These are phyloP conservation scores for Drosophila pseudoananassae DNA, from an alignment of 1,140 invertebrate species.

Conservation along the genomic window DNA sequence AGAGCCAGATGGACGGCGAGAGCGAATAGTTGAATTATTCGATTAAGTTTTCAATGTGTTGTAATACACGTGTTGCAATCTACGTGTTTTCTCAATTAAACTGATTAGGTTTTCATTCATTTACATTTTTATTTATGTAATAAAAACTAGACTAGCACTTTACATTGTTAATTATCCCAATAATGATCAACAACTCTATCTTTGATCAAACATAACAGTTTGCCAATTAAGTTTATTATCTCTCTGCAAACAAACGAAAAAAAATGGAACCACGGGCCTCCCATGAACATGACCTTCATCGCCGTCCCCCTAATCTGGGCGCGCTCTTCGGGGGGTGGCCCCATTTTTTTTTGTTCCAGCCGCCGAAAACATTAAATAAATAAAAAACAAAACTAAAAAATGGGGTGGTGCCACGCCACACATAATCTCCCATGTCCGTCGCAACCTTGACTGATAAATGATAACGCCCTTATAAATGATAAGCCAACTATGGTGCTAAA, in stretches of 20 bases:
- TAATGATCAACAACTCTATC: too few species aligned
- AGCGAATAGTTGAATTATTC: constrained; percentile 20
- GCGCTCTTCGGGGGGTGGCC: constrained; percentile 23
- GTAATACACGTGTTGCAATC: constrained; percentile 1
- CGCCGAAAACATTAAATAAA: background rate
- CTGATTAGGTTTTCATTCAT: background rate
- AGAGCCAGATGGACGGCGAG: background rate
- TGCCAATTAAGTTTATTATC: background rate
- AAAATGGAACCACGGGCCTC: constrained; percentile 15
- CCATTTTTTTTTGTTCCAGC: constrained; percentile 9
- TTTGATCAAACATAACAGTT: background rate
- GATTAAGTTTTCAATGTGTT: constrained; percentile 11
- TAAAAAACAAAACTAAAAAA: constrained; percentile 6
- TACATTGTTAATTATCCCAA: too few species aligned
- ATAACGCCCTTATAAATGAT: constrained; percentile 32
- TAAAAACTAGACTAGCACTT: background rate
- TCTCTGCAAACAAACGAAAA: background rate
- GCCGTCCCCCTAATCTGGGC: constrained; percentile 4
- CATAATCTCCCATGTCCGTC: constrained; percentile 22
- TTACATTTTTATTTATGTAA: background rate
- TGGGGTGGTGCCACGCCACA: constrained; percentile 33
- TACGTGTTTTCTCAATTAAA: background rate
- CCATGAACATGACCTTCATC: constrained; percentile 14
- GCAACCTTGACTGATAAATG: constrained; percentile 62
- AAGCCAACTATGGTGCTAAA: constrained; percentile 28